These are phyloP conservation scores for Porites lobata DNA, from an alignment of 92 coral and sea anemone species.

Conservation along the genomic window DNA sequence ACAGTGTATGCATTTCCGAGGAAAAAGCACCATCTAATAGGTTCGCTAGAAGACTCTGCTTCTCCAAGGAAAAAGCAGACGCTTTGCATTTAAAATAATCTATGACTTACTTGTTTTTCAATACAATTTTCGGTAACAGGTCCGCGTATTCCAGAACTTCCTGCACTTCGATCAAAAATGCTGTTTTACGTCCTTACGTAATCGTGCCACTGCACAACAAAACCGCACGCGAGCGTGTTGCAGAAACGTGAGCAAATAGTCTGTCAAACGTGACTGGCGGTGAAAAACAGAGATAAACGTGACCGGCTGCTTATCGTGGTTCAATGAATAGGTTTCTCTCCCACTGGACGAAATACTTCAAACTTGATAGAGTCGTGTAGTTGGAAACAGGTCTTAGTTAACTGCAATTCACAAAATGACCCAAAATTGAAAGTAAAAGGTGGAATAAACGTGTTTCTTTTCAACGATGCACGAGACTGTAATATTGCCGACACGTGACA, in stretches of 20 bases:
- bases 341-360: neutral
- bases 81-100: neutral
- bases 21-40: no score
- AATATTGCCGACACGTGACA: no score
- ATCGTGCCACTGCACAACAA: neutral
- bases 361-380: no score
- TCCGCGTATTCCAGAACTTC: neutral
- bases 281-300: neutral
- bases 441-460: no score
- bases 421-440: no score
- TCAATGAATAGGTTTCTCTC: neutral
- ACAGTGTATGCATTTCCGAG: neutral
- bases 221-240: neutral
- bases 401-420: no score
- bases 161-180: neutral
- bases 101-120: neutral
- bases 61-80: neutral
- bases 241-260: conserved; percentile 25
- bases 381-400: no score
- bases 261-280: conserved; percentile 26
- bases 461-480: no score
- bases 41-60: neutral
- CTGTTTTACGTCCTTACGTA: conserved; percentile 17
- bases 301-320: neutral
- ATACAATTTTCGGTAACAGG: neutral